A percentile compares a stretch with the other conserved stretches of the same genome.
Conservation (phyloP, 2,113 vertebrate species). For the Semnopithecus entellus region DNA sequence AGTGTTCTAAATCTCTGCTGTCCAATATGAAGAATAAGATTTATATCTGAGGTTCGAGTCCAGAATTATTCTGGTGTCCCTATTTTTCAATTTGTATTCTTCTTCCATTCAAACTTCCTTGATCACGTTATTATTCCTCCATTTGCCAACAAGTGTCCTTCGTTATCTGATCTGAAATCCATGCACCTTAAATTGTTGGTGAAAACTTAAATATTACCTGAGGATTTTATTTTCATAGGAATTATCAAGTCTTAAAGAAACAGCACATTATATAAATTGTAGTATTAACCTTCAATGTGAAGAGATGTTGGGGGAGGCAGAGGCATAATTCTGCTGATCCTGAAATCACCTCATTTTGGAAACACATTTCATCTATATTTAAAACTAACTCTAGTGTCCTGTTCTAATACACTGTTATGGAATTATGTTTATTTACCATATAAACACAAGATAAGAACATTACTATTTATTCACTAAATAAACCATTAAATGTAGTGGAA, state of each 20-base stretch:
- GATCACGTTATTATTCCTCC: background rate
- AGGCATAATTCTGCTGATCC: background rate
- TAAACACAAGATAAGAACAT: background rate
- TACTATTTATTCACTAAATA: constrained; percentile 43
- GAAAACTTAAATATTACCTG: background rate
- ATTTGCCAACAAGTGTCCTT: background rate
- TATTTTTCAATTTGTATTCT: background rate
- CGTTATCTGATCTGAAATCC: background rate
- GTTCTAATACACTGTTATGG: background rate
- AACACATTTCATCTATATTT: background rate
- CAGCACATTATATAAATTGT: background rate
- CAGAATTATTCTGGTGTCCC: background rate
- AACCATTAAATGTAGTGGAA: constrained; percentile 23
- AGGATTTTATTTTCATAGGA: background rate
- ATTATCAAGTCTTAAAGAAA: background rate
- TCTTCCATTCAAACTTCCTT: background rate
- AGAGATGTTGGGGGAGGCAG: background rate
- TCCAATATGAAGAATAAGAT: background rate
- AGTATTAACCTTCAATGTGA: background rate
- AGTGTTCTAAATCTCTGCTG: no score
- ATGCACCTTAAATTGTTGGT: background rate
- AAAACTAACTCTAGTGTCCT: background rate
- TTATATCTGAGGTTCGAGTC: background rate
- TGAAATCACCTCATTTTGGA: background rate
- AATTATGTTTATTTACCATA: background rate